Base-by-base conservation (phyloP, 2,888 invertebrate species). In the Drosophila mettleri region DNA sequence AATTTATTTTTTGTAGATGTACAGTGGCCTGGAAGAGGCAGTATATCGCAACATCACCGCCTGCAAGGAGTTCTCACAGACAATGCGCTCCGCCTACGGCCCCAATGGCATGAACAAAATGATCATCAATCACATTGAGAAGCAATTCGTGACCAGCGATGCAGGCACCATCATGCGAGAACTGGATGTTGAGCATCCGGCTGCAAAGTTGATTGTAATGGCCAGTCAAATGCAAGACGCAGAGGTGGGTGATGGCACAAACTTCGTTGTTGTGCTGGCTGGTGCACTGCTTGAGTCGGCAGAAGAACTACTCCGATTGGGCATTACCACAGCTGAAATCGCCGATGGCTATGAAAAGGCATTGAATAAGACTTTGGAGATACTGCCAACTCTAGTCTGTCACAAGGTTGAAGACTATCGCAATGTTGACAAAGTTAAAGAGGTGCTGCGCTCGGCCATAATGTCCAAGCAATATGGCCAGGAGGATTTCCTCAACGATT, bases 61-160 rank as follows among this genome's bases (percentile, higher is more conserved):
- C 20, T 99, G 99, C 93, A 98, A 98, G 92, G 97, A 99, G 91
- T 97, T 99, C 89, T 95, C 98, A 2, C 96, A 97, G 87, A 98
- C 98, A 71, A 96, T 99, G 24, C 95, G 97, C 74, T 97, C 99
- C 22, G 97, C 99, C 1, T 99, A 98, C 92, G 99, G 99, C 0
- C 99, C 99, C 9, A 98, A 98, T 93, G 99, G 99, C 81, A 97
- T 97, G 97, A 99, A 99, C 93, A 99, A 99, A 94, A 99, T 99
- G 97, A 96, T 99, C 22, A 99, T 99, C 66, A 99, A 99, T 93
- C 99, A 99, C 91, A 94, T 99, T 79, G 99, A 99, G 90, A 99
- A 99, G 91, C 95, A 99, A 83, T 99, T 99, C 93, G 97, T 99
- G 4, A 99, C 99, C 1, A 99, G 98, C 92, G 99, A 99, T 94